Percentiles rank a stretch among this genome's conserved stretches.
Evolutionary conservation across 2,113 vertebrate genomes (phyloP).

Genomic region (Tupaia chinensis): DNA sequence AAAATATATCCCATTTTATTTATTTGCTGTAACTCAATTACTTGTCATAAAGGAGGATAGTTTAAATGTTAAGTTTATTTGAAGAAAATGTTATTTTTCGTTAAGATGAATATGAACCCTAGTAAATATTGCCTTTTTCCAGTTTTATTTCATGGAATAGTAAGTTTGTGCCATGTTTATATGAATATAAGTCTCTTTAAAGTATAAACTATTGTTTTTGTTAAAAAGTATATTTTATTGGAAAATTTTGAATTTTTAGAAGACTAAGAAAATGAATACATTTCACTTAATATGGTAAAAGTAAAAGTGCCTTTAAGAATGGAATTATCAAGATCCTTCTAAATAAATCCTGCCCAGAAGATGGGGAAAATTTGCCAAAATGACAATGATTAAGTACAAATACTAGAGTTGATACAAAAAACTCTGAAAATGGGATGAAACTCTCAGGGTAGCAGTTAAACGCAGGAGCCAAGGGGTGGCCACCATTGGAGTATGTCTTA

Average conservation of each 20-base stretch:
- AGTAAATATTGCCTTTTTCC: background rate
- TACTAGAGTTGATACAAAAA: background rate
- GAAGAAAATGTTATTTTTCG: background rate
- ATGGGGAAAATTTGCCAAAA: background rate
- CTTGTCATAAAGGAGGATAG: background rate
- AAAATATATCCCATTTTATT: conserved; percentile 28
- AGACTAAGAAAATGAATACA: background rate
- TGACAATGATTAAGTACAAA: background rate
- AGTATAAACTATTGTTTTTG: background rate
- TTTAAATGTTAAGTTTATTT: background rate
- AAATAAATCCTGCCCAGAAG: background rate
- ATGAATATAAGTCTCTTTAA: conserved; percentile 29
- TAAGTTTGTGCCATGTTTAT: conserved; percentile 1
- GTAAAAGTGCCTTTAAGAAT: conserved; percentile 1
- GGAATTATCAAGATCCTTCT: background rate
- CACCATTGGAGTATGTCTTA: background rate
- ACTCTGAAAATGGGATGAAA: background rate
- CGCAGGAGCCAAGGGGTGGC: too few relatives aligned
- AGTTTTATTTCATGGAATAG: background rate
- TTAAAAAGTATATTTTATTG: conserved; percentile 3
- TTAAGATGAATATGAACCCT: background rate
- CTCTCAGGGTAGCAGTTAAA: background rate
- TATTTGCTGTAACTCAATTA: background rate
- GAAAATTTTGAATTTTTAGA: background rate
- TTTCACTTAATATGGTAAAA: background rate